phyloP scores from a whole-genome alignment of 2,113 vertebrate species.

The Rhinoptilus africanus region DNA sequence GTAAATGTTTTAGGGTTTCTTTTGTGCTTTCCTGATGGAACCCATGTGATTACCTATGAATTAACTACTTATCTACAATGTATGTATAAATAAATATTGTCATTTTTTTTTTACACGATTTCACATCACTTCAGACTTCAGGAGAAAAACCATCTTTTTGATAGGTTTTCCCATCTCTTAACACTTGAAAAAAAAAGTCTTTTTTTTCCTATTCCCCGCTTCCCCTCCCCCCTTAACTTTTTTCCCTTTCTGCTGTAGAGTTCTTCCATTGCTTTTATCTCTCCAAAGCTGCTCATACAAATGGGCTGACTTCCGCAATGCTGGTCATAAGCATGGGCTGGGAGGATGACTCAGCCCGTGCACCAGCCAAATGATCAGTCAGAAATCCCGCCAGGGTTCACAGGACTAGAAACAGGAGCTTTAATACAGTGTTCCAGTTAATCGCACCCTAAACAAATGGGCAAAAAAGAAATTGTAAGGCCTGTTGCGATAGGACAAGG shows the following conservation, averaged over 20 bases:
- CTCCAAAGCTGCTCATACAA: not conserved
- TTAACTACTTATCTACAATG: not conserved
- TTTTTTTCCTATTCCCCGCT: too few relatives aligned
- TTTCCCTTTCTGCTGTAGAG: not conserved
- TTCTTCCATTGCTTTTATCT: not conserved
- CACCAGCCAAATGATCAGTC: not conserved
- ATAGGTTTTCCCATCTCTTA: not conserved
- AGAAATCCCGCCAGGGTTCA: not conserved
- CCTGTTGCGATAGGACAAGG: not conserved
- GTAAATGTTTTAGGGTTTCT: not conserved
- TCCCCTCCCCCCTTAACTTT: too few relatives aligned
- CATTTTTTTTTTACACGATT: not conserved
- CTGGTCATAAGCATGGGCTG: not conserved
- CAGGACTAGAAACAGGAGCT: not conserved
- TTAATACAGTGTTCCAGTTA: not conserved
- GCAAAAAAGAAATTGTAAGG: not conserved
- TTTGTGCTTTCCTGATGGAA: not conserved
- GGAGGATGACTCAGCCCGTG: not conserved
- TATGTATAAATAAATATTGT: not conserved
- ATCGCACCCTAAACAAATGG: not conserved
- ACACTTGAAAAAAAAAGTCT: fast-evolving
- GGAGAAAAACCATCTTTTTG: not conserved
- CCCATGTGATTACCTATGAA: not conserved
- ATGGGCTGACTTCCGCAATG: fast-evolving
- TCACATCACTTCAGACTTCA: not conserved